Percentiles rank a stretch among this genome's conserved stretches.
Conservation (phyloP, 2,888 invertebrate genomes). For the Tubiluchus corallicola region DNA sequence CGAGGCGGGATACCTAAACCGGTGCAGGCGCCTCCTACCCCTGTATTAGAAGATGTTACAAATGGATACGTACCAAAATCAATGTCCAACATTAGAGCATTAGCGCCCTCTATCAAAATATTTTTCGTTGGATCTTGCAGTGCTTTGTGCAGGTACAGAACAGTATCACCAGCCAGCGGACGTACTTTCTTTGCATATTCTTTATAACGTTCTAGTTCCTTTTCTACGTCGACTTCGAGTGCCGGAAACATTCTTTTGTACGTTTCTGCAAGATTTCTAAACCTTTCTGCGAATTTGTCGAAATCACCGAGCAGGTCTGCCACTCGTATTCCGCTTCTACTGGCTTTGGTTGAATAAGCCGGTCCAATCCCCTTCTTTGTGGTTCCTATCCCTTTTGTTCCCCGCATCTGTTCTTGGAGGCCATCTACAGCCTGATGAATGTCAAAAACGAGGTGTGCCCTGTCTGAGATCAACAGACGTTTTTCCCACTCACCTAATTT, state of each 20-base stretch:
- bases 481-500: slow-evolving; percentile 70
- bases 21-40: slow-evolving; percentile 93
- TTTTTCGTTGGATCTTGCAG: slow-evolving; percentile 48
- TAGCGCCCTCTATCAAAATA: slow-evolving; percentile 90
- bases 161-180: slow-evolving; percentile 77
- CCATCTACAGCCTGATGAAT: slow-evolving; percentile 51
- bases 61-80: slow-evolving; percentile 98
- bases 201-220: slow-evolving; percentile 49
- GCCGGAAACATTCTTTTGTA: slow-evolving; percentile 68
- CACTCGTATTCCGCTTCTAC: slow-evolving; percentile 80
- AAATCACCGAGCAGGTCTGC: slow-evolving; percentile 84
- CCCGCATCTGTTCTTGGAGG: slow-evolving; percentile 47
- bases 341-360: slow-evolving; percentile 83
- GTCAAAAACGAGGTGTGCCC: slow-evolving; percentile 52
- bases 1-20: slow-evolving; percentile 74
- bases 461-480: slow-evolving; percentile 76
- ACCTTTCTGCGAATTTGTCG: slow-evolving; percentile 69
- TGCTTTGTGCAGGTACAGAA: slow-evolving; percentile 60
- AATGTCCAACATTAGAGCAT: slow-evolving; percentile 96
- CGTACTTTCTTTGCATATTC: slow-evolving; percentile 49
- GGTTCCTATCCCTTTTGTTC: slow-evolving; percentile 51
- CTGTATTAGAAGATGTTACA: slow-evolving; percentile 98
- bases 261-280: slow-evolving; percentile 51
- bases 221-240: slow-evolving; percentile 57
- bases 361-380: slow-evolving; percentile 98